Conservation (phyloP, 2,113 vertebrate species). For the Osmerus eperlanus region DNA sequence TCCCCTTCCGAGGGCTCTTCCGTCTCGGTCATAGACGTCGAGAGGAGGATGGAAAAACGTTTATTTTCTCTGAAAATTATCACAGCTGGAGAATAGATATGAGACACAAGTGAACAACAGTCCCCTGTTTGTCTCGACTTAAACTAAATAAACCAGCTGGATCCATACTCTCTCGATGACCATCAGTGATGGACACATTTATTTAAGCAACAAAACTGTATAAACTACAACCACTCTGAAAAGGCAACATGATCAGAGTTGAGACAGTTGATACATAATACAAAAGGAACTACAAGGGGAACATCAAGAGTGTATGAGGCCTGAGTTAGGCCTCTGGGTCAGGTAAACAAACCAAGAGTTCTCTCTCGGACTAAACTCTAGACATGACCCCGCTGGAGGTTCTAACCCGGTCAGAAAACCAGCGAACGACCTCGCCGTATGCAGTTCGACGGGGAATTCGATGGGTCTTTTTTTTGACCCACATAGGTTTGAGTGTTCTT, state of each 20-base stretch:
- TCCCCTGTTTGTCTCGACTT: slow-evolving; percentile 3
- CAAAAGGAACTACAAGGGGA: no score
- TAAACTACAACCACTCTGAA: no score
- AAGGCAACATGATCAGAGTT: no score
- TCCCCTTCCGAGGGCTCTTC: background rate
- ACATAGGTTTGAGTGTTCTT: slow-evolving; percentile 3
- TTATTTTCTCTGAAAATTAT: slow-evolving; percentile 13
- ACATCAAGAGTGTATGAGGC: no score
- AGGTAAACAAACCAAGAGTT: no score
- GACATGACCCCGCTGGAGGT: no score
- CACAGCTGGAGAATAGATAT: slow-evolving; percentile 27
- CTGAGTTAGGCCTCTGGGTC: no score
- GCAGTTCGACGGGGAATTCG: background rate
- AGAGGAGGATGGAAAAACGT: slow-evolving; percentile 6
- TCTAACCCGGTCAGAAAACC: no score
- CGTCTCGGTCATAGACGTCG: background rate
- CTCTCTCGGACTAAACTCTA: no score
- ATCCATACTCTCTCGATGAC: background rate
- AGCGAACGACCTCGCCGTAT: background rate
- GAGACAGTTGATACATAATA: no score
- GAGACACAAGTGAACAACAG: background rate
- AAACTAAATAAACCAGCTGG: slow-evolving; percentile 9
- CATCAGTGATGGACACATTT: no score
- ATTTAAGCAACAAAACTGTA: no score
- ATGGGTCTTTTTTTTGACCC: background rate